A percentile compares a stretch with the other conserved stretches of the same genome.
phyloP scores from a whole-genome alignment of 2,888 invertebrate genomes.

The Creontiades dilutus region DNA sequence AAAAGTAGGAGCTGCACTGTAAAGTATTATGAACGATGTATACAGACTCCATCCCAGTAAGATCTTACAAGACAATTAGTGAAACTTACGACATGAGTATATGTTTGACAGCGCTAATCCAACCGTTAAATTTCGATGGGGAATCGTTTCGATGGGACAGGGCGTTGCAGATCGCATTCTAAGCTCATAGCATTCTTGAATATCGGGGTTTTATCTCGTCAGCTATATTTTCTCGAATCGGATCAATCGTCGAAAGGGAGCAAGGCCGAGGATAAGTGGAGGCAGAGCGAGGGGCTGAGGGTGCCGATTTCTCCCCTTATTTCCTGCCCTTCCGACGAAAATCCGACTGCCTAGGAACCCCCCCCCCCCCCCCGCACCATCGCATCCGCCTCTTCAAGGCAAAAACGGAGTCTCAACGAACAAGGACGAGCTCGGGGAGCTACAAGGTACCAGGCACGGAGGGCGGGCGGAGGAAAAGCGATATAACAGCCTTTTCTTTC shows the following conservation, averaged over 20 bases:
- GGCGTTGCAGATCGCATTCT: too few relatives aligned
- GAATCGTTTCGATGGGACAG: too few relatives aligned
- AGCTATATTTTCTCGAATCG: conserved; percentile 15
- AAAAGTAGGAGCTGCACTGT: too few relatives aligned
- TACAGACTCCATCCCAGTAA: too few relatives aligned
- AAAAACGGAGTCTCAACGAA: neutral
- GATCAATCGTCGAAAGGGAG: conserved; percentile 29
- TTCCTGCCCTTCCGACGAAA: neutral
- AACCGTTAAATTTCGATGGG: too few relatives aligned
- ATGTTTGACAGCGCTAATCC: too few relatives aligned
- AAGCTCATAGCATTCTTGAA: too few relatives aligned
- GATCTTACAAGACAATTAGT: too few relatives aligned
- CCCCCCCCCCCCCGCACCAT: neutral
- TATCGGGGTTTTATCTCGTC: conserved; percentile 1
- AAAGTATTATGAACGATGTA: too few relatives aligned
- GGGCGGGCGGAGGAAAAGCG: neutral
- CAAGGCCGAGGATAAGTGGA: neutral
- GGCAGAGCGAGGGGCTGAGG: neutral
- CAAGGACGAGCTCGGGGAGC: neutral
- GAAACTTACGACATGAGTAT: too few relatives aligned
- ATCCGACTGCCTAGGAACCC: too few relatives aligned
- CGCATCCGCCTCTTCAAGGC: too few relatives aligned
- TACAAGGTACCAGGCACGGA: conserved; percentile 21
- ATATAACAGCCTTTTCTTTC: conserved; percentile 46
- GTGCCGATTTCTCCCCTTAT: conserved; percentile 14